Evolutionary conservation across 1,140 invertebrate species (phyloP).

Genomic region (Drosophila mojavensis): DNA sequence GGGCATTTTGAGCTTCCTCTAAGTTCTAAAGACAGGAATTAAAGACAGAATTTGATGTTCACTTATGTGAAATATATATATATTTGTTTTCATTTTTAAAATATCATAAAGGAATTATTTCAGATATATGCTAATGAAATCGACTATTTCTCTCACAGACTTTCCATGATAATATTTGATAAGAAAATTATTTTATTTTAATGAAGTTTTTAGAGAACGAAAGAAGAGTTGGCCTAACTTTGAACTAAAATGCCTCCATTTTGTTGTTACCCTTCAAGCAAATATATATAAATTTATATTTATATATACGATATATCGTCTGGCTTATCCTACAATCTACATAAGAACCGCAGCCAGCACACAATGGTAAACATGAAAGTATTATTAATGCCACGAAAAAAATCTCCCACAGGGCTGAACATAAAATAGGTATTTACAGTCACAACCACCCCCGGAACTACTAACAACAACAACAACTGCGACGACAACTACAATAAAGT

Average conservation of each 20-base stretch:
- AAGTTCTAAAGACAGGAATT: too few relatives aligned
- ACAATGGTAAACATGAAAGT: conserved; percentile 53
- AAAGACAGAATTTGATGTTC: too few relatives aligned
- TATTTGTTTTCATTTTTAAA: too few relatives aligned
- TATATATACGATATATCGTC: neutral
- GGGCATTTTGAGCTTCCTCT: too few relatives aligned
- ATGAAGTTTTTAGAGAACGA: too few relatives aligned
- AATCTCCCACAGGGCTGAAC: conserved; percentile 69
- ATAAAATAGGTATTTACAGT: conserved; percentile 71
- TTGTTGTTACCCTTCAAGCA: conserved; percentile 29
- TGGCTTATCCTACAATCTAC: conserved; percentile 48
- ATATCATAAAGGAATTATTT: too few relatives aligned
- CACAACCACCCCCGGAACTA: conserved; percentile 55
- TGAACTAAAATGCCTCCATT: conserved; percentile 22
- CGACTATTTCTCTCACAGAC: too few relatives aligned
- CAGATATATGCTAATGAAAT: too few relatives aligned
- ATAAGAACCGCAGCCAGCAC: conserved; percentile 51
- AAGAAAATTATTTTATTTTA: too few relatives aligned
- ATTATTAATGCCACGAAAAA: conserved; percentile 58
- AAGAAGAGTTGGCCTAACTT: neutral
- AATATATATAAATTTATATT: too few relatives aligned
- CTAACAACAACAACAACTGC: conserved; percentile 16
- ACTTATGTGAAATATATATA: too few relatives aligned
- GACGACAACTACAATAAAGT: conserved; percentile 21
- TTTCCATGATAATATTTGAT: too few relatives aligned